These are phyloP conservation scores for Formica exsecta DNA, from an alignment of 1,140 invertebrate genomes.

Conservation along the genomic window DNA sequence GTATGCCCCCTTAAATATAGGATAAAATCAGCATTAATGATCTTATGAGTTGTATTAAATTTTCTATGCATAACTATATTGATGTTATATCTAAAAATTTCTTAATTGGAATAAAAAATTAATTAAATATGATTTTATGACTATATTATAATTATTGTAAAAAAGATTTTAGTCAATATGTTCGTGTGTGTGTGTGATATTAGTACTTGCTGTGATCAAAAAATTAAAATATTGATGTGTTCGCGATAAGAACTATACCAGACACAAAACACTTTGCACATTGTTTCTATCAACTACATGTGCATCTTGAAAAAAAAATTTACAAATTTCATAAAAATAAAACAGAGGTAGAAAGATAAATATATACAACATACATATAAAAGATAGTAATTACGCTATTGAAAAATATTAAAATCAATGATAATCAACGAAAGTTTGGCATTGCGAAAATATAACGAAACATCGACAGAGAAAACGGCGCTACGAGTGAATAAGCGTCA, in stretches of 20 bases:
- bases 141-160: neutral
- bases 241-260: neutral
- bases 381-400: neutral
- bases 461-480: slow-evolving; percentile 1
- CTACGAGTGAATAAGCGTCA: slow-evolving; percentile 5
- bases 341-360: neutral
- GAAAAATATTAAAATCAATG: neutral
- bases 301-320: neutral
- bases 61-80: neutral
- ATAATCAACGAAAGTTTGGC: neutral
- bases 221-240: neutral
- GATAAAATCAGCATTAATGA: neutral
- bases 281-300: neutral
- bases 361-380: too few species aligned
- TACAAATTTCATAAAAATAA: neutral
- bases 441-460: neutral
- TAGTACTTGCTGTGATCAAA: neutral
- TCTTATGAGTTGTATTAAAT: neutral
- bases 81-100: neutral
- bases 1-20: neutral
- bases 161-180: neutral
- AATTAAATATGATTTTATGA: neutral
- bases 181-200: neutral
- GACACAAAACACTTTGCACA: neutral
- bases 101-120: neutral